Evolutionary conservation across 2,797 vertebrate genomes (phyloP), one percentile per base, ranked within the genome.

Genomic region (Notoglanidium macrostoma): DNA sequence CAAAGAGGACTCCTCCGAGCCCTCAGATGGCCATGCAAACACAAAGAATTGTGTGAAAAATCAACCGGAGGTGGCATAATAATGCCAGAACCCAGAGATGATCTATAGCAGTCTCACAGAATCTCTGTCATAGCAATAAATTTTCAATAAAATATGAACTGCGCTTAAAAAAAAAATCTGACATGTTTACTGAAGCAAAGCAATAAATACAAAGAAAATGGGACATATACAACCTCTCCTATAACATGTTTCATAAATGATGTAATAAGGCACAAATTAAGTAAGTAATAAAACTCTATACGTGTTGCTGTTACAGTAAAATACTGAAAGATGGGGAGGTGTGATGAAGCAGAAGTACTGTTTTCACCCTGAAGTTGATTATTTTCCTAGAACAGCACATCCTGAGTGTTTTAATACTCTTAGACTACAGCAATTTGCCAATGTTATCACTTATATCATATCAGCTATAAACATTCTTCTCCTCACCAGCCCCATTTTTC

Each of bases 11-110:
- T 46, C 23, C 40, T 5, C 29, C 87, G 89, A 63, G 85, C 92
- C 91, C 59, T 23, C 90, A 91, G 89, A 61, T 90, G 86, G 80
- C 86, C 82, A 84, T 88, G 87, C 88, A 92, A 93, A 93, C 88
- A 87, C 67, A 90, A 92, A 84, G 87, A 90, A 92, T 90, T 91
- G 91, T 87, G 86, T 88, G 85, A 32, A 85, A 85, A 59, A 70
- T 92, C 61, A 87, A 91, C 91, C 89, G 81, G 80, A 87, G 88
- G 84, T 86, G 83, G 35, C 84, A 85, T 85, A 89, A 90, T 87
- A 77, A 87, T 73, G 11, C 86, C 70, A 79, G 67, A 81, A 87
- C 51, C 76, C 54, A 1, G 23, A 46, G 7, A 46, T n/a, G 63
- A 63, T 81, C 59, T 8, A 46, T 61, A 26, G 8, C 40, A 44